Conservation (phyloP, 2,113 vertebrate genomes). For the Oncorhynchus mykiss region DNA sequence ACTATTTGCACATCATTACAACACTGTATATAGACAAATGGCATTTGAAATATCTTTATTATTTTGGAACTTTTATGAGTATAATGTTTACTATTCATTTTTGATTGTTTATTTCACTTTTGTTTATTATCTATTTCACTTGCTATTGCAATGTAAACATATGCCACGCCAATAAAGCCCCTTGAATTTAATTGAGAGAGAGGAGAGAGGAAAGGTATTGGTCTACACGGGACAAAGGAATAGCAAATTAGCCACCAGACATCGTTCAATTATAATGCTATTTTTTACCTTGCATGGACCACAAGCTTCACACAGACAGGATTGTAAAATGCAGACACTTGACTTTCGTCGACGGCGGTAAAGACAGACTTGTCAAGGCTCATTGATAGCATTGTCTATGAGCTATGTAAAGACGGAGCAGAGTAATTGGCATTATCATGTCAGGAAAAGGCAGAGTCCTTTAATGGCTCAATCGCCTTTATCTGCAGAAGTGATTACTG, state of each 20-base stretch:
- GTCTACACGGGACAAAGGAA: slow-evolving; percentile 30
- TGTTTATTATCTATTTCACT: too few relatives aligned
- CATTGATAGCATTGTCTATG: slow-evolving; percentile 10
- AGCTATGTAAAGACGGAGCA: background rate
- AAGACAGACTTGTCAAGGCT: background rate
- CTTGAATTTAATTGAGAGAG: too few relatives aligned
- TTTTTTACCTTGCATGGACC: slow-evolving; percentile 11
- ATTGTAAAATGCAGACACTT: background rate
- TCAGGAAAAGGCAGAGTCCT: slow-evolving; percentile 21
- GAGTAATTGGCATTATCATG: slow-evolving; percentile 38
- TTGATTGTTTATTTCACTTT: too few relatives aligned
- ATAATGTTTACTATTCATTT: too few relatives aligned
- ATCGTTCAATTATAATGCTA: slow-evolving; percentile 15
- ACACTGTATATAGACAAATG: too few relatives aligned
- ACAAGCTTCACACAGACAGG: background rate
- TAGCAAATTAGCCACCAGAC: slow-evolving; percentile 15
- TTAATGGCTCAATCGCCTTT: slow-evolving; percentile 23
- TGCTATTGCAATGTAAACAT: too few relatives aligned
- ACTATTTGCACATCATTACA: too few relatives aligned
- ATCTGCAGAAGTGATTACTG: slow-evolving; percentile 31
- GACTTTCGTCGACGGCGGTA: background rate
- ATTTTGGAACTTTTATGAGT: too few relatives aligned
- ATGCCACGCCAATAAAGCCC: too few relatives aligned
- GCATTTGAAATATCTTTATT: too few relatives aligned
- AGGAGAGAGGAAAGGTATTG: background rate